Percentiles rank a stretch among this genome's conserved stretches.
Conservation (phyloP, 92 coral and sea anemone genomes). For the Phenganax subtilis region DNA sequence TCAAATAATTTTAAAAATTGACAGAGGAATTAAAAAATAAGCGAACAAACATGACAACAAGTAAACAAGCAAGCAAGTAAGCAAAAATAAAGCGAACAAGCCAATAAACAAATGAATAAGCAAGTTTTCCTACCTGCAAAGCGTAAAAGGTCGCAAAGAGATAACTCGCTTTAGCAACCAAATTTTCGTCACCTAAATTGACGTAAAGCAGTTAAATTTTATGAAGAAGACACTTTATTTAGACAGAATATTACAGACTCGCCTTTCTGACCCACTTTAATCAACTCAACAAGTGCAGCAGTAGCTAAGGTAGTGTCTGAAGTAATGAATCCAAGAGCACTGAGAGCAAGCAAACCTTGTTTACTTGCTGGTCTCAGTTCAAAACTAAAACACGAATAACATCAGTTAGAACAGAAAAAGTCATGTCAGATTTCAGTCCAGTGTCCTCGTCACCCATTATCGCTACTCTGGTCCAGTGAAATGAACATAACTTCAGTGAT, state of each 20-base stretch:
- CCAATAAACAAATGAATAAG: too few species aligned
- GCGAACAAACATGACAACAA: too few species aligned
- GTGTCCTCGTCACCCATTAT: too few species aligned
- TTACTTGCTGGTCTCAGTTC: constrained; percentile 72
- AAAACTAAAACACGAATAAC: constrained; percentile 48
- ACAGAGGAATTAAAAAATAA: too few species aligned
- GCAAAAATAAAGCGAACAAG: too few species aligned
- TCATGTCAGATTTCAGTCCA: not conserved
- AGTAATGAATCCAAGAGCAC: constrained; percentile 82
- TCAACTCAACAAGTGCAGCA: constrained; percentile 80
- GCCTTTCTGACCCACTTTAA: constrained; percentile 62
- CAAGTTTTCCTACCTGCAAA: constrained; percentile 54
- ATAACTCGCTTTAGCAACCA: constrained; percentile 68
- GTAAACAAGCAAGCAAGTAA: not conserved
- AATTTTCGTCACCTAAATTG: constrained; percentile 52
- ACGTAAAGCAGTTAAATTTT: not conserved
- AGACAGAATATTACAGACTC: constrained; percentile 2
- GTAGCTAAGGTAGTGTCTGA: constrained; percentile 84
- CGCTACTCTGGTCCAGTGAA: too few species aligned
- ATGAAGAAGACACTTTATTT: not conserved
- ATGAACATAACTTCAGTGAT: too few species aligned
- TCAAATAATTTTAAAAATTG: not conserved
- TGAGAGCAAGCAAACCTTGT: constrained; percentile 80
- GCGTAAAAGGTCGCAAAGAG: constrained; percentile 81
- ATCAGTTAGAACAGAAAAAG: not conserved